These are phyloP conservation scores for Cardiocondyla obscurior DNA, from an alignment of 1,140 invertebrate species.

Conservation along the genomic window DNA sequence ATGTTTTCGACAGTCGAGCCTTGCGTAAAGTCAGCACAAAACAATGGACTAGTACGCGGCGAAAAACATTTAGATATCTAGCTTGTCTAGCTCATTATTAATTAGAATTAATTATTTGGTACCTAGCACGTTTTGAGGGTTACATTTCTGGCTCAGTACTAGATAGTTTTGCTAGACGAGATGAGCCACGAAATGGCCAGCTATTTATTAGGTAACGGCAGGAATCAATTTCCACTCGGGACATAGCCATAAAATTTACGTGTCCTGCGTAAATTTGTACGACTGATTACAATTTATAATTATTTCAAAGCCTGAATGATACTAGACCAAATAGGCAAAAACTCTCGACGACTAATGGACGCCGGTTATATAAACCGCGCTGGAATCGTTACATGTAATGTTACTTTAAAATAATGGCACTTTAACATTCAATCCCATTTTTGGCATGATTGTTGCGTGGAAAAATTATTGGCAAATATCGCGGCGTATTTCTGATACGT, in stretches of 20 bases:
- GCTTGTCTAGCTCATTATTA: too few relatives aligned
- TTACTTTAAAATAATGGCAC: background rate
- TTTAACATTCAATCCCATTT: background rate
- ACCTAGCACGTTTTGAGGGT: too few relatives aligned
- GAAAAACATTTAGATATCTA: too few relatives aligned
- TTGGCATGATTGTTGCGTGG: background rate
- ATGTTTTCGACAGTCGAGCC: too few relatives aligned
- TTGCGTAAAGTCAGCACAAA: too few relatives aligned
- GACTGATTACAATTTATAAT: slow-evolving; percentile 30
- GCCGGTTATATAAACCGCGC: background rate
- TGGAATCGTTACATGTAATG: background rate
- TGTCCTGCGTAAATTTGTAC: slow-evolving; percentile 26
- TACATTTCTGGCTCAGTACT: too few relatives aligned
- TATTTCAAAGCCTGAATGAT: background rate
- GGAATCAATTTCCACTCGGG: too few relatives aligned
- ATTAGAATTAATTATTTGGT: too few relatives aligned
- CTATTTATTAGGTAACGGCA: too few relatives aligned
- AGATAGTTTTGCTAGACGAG: too few relatives aligned
- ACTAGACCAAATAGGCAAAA: slow-evolving; percentile 12
- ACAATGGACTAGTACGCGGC: too few relatives aligned
- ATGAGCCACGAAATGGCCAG: too few relatives aligned
- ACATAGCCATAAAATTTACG: slow-evolving; percentile 14
- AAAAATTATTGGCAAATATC: slow-evolving; percentile 20
- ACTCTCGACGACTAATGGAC: background rate
- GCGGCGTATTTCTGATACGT: background rate